Conservation (phyloP, 2,113 vertebrate genomes). For the Cygnus buccinator region DNA sequence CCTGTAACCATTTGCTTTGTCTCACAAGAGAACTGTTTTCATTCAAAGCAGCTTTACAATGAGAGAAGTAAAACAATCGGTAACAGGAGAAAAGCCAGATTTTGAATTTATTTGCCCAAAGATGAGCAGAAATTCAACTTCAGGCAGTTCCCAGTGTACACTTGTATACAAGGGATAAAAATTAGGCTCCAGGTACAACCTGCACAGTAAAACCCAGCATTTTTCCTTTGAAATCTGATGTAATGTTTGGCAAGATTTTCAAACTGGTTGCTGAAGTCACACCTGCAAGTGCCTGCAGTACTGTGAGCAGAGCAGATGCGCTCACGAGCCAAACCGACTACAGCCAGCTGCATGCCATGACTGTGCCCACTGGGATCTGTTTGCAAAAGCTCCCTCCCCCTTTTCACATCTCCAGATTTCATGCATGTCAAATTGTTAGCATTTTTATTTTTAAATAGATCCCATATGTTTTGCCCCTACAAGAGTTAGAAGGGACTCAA, state of each 20-base stretch:
- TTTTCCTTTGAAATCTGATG: neutral
- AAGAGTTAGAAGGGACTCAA: neutral
- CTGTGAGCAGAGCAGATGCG: neutral
- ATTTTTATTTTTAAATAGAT: neutral
- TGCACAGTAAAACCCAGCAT: neutral
- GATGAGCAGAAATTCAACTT: neutral
- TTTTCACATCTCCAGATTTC: neutral
- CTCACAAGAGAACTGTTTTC: neutral
- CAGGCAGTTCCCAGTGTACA: neutral
- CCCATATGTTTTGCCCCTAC: neutral
- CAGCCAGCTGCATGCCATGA: neutral
- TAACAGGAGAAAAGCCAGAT: neutral
- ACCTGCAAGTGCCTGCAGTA: neutral
- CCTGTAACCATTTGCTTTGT: neutral
- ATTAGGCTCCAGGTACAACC: neutral
- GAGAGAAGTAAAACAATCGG: neutral
- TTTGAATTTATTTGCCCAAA: neutral
- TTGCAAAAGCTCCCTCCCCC: neutral
- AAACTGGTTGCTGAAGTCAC: neutral
- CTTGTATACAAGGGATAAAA: neutral
- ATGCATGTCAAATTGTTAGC: neutral
- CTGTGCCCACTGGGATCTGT: neutral
- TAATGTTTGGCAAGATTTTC: neutral
- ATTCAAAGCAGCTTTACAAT: neutral
- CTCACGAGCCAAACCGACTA: neutral